Percentiles rank a stretch among this genome's conserved stretches.
Evolutionary conservation across 2,797 vertebrate species (phyloP).

Genomic region (Remorina albescens): DNA sequence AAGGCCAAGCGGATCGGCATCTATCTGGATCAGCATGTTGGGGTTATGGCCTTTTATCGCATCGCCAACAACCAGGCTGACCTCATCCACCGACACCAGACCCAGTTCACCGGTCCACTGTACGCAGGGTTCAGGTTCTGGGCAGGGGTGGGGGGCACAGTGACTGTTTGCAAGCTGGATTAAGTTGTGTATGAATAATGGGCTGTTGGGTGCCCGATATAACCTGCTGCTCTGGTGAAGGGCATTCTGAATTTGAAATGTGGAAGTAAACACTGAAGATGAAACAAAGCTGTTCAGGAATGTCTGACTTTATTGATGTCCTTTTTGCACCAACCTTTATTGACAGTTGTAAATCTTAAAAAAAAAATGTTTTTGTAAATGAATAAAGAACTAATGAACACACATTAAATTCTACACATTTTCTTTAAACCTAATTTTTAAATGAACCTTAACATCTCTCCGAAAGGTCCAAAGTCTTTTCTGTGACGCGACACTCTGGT

Average conservation of each 20-base stretch:
- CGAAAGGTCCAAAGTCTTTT: no score
- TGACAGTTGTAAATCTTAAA: constrained; percentile 4
- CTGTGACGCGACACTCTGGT: background rate
- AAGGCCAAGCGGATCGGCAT: constrained; percentile 81
- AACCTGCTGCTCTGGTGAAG: background rate
- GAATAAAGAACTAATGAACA: constrained; percentile 30
- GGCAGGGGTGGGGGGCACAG: constrained; percentile 67
- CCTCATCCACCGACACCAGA: constrained; percentile 80
- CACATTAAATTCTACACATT: background rate
- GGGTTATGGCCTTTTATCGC: constrained; percentile 83
- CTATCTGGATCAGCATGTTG: constrained; percentile 85
- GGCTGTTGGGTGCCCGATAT: background rate
- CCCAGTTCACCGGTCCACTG: constrained; percentile 79
- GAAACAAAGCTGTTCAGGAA: background rate
- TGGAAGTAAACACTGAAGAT: no score
- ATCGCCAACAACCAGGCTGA: constrained; percentile 74
- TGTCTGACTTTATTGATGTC: background rate
- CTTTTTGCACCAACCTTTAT: background rate
- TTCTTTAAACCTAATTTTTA: background rate
- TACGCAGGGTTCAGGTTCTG: constrained; percentile 85
- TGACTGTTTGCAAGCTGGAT: constrained; percentile 77
- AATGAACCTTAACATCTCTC: background rate
- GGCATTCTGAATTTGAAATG: background rate
- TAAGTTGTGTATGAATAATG: constrained; percentile 42
- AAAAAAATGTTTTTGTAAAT: constrained; percentile 16